Evolutionary conservation across 2,888 invertebrate genomes (phyloP).

Genomic region (Callyntrura sp.): DNA sequence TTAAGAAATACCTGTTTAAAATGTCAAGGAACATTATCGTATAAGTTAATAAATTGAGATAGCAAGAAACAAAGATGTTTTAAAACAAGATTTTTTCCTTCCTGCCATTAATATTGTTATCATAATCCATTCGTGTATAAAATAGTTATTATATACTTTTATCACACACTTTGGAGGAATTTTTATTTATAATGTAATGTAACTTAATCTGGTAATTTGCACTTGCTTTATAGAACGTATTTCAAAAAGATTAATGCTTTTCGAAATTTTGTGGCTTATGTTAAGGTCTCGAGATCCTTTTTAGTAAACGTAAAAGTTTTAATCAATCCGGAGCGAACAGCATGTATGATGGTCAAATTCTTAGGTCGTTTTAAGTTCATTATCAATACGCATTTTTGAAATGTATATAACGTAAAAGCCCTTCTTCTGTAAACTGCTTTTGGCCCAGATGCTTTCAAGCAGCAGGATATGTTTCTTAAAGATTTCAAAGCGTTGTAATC

Average conservation of each 20-base stretch:
- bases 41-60: constrained; percentile 43
- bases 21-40: constrained; percentile 6
- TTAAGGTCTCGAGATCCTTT: constrained; percentile 5
- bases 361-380: not conserved
- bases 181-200: not conserved
- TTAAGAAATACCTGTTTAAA: constrained; percentile 40
- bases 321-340: not conserved
- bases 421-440: constrained; percentile 39
- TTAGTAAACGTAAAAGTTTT: not conserved
- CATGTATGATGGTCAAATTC: not conserved
- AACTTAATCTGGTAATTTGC: constrained; percentile 37
- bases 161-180: constrained; percentile 10
- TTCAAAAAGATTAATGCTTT: constrained; percentile 22
- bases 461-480: constrained; percentile 46
- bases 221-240: constrained; percentile 18
- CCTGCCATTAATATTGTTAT: not conserved
- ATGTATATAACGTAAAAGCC: constrained; percentile 2
- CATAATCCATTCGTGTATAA: not conserved
- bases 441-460: constrained; percentile 56
- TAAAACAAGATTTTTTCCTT: not conserved
- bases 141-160: too few relatives aligned
- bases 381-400: constrained; percentile 12
- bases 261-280: constrained; percentile 1
- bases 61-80: constrained; percentile 12
- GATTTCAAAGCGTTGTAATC: constrained; percentile 56